Evolutionary conservation across 1,140 invertebrate genomes (phyloP), one percentile per base, ranked within the genome.

Genomic region (Bicyclus anynana): DNA sequence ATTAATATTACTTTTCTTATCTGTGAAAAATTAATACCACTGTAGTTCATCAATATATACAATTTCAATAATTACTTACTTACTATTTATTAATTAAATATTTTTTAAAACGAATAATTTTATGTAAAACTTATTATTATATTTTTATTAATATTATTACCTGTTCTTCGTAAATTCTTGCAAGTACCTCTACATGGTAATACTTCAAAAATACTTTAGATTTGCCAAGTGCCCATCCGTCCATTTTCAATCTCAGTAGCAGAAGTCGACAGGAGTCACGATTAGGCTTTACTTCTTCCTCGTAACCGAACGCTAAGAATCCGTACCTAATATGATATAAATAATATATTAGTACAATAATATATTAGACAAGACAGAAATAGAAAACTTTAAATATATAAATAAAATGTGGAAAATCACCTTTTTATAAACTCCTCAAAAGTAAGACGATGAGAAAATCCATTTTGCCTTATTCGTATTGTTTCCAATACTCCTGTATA

Each of bases 151-250:
- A 49, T 14, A 14, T 18, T 35, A 12, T 21, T 76, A 92, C 90
- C 76, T 93, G 90, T 57, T 94, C 92, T 75, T 96, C 94, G 77
- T 95, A 96, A 67, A 94, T 88, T 73, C 94, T 93, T 0, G 94
- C 92, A 1, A 97, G 84, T 59, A 94, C 93, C 83, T 97, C 95
- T 0, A 96, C 92, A 70, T 96, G 95, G 71, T 96, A 96, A 77
- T 96, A 96, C 71, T 96, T 96, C 0, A 97, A 89, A 75, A 97
- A 97, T 3, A 97, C 94, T 92, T 96, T 96, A 0, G 94, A 94
- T 71, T 94, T 94, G 16, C 95, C 95, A n/a, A 96, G 84, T 9
- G 94, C 94, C 93, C 94, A 96, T 29, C 94, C 93, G 62, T 95
- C 94, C 91, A 96, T 92, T 76, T 93, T 93, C 0, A 96, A 74